Evolutionary conservation across 2,797 vertebrate species (phyloP), one percentile per base, ranked within the genome.

Genomic region (Caiman crocodilus): DNA sequence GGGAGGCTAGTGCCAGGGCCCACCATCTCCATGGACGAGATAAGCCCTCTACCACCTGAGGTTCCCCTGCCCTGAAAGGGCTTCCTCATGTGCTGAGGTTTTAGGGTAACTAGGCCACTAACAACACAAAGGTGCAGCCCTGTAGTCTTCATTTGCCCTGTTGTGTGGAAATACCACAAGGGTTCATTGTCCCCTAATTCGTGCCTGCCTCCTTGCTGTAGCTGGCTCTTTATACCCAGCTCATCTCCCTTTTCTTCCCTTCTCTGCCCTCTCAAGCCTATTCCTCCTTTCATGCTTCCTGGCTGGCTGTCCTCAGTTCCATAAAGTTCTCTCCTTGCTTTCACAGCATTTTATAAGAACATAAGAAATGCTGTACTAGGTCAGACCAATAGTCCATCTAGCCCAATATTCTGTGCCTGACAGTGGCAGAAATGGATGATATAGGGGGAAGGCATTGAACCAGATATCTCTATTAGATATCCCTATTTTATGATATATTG

Each of bases 211-310:
- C 18, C 65, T 21, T 32, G n/a, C 65, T 30, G 65, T 26, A 56
- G 16, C 23, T 8, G 58, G 28, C 6, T 2, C 21, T 69, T 79
- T 76, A 73, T 59, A 16, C n/a, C 35, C 12, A 20, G 0, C 57
- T 10, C 1, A 0, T 12, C 57, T 61, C 65, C 76, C 4, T n/a
- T 23, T 21, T 15, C 59, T 11, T 55, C 64, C 69, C 84, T 84
- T 9, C 69, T 87, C 4, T 2, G n/a, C 25, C 76, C 15, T 14
- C 57, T 71, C 6, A 1, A 28, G 32, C 14, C 76, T 35, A 1
- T 0, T 0, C 14, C 0, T 50, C 71, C 58, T 6, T 4, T 42
- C 82, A 63, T 55, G 74, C 2, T 5, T 81, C 58, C 79, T 21
- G 5, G 5, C 30, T 21, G 6, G 63, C 67, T 42, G 2, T 69